Percentiles rank a stretch among this genome's conserved stretches.
These are phyloP conservation scores for Drosophila mayaguana DNA, from an alignment of 2,888 invertebrate genomes.

Conservation along the genomic window DNA sequence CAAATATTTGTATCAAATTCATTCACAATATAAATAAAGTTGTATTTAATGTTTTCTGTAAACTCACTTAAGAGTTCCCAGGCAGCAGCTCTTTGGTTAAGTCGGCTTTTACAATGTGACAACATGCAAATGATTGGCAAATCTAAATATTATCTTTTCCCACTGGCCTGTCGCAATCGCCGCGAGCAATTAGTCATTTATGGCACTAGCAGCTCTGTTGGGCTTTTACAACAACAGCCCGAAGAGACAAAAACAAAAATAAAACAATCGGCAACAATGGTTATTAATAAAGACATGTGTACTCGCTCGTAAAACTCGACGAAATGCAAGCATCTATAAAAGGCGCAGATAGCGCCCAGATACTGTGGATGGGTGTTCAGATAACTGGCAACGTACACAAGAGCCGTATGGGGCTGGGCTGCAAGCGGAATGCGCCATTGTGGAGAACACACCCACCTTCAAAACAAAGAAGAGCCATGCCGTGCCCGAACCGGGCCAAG, in stretches of 20 bases:
- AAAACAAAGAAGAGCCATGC: conserved; percentile 49
- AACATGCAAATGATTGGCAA: conserved; percentile 33
- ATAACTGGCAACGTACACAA: conserved; percentile 54
- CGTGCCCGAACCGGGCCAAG: conserved; percentile 20
- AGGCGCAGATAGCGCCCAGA: conserved; percentile 48
- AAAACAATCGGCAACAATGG: conserved; percentile 64
- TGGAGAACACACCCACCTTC: conserved; percentile 67
- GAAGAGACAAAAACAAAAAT: neutral
- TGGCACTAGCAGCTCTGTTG: conserved; percentile 46
- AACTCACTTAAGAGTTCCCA: conserved; percentile 12
- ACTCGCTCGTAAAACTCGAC: conserved; percentile 59
- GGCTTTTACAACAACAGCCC: conserved; percentile 8
- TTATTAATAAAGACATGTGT: conserved; percentile 76
- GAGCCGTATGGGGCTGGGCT: conserved; percentile 43
- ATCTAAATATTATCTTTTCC: conserved; percentile 53
- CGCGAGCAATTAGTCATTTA: conserved; percentile 54
- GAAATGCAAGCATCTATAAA: conserved; percentile 68
- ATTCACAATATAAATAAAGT: no score
- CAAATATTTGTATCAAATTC: no score
- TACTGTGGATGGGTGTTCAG: conserved; percentile 17
- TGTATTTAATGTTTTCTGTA: neutral
- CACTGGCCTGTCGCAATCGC: conserved; percentile 34
- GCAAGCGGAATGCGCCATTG: conserved; percentile 61
- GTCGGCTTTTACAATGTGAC: conserved; percentile 7
- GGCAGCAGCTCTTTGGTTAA: conserved; percentile 2